These are phyloP conservation scores for Octodonta nipae DNA, from an alignment of 2,888 invertebrate genomes.

Conservation along the genomic window DNA sequence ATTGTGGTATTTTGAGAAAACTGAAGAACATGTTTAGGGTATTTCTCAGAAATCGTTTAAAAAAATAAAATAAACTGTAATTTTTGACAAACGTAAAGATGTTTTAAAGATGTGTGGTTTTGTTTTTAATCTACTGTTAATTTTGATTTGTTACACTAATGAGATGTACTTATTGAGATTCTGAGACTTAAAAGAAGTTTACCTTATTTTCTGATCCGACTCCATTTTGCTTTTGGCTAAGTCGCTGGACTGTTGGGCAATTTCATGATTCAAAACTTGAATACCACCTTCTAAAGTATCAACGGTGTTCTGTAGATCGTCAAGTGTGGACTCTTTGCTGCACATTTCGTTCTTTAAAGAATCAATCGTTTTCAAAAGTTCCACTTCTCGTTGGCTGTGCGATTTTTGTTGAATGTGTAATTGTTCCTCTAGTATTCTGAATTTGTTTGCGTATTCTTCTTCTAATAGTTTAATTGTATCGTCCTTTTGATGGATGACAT, in stretches of 20 bases:
- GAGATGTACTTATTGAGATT: no score
- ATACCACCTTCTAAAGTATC: conserved; percentile 36
- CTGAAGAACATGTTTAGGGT: no score
- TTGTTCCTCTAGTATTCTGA: conserved; percentile 36
- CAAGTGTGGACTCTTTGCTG: conserved; percentile 31
- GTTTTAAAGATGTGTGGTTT: no score
- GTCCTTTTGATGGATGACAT: conserved; percentile 49
- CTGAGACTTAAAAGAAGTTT: no score
- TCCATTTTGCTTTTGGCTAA: conserved; percentile 28
- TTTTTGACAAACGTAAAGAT: no score
- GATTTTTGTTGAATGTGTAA: conserved; percentile 34
- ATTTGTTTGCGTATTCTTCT: conserved; percentile 43
- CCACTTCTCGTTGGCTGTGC: conserved; percentile 31
- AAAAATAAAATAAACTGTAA: no score
- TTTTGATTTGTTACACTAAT: no score
- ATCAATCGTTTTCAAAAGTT: conserved; percentile 33
- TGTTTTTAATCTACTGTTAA: no score
- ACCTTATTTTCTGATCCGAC: conserved; percentile 38
- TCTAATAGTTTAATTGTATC: conserved; percentile 46
- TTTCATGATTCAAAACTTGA: conserved; percentile 35
- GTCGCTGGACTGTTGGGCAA: conserved; percentile 30
- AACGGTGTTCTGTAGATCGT: conserved; percentile 35
- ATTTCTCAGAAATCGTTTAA: no score
- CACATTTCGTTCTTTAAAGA: conserved; percentile 31
- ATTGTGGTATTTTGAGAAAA: no score